A percentile compares a stretch with the other conserved stretches of the same genome.
Conservation (phyloP, 2,113 vertebrate genomes). For the Pluvianellus socialis region DNA sequence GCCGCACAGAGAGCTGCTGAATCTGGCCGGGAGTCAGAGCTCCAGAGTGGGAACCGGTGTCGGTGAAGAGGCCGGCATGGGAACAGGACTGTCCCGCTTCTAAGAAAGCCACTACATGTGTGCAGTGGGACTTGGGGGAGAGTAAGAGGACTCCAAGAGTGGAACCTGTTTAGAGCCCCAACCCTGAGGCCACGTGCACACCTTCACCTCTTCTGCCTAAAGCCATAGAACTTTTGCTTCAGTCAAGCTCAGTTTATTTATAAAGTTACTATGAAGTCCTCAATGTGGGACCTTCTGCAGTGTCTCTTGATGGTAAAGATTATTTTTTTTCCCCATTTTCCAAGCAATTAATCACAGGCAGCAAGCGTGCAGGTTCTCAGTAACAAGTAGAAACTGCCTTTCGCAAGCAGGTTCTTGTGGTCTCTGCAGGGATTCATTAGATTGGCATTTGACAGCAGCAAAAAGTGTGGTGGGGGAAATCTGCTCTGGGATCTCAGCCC, state of each 20-base stretch:
- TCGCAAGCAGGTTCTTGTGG: background rate
- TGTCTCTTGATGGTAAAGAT: background rate
- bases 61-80: background rate
- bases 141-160: background rate
- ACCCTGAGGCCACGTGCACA: rapidly evolving
- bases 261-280: background rate
- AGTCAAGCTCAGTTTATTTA: background rate
- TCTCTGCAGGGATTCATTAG: conserved; percentile 3
- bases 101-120: background rate
- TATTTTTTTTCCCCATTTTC: background rate
- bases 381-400: background rate
- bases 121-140: background rate
- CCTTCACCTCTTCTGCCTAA: background rate
- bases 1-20: background rate
- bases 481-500: background rate
- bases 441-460: background rate
- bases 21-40: background rate
- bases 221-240: background rate
- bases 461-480: background rate
- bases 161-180: background rate
- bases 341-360: background rate
- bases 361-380: background rate
- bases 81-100: rapidly evolving
- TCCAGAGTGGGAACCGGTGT: background rate
- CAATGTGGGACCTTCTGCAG: background rate